Base-by-base conservation (phyloP, 2,113 vertebrate genomes). In the Ictidomys tridecemlineatus region DNA sequence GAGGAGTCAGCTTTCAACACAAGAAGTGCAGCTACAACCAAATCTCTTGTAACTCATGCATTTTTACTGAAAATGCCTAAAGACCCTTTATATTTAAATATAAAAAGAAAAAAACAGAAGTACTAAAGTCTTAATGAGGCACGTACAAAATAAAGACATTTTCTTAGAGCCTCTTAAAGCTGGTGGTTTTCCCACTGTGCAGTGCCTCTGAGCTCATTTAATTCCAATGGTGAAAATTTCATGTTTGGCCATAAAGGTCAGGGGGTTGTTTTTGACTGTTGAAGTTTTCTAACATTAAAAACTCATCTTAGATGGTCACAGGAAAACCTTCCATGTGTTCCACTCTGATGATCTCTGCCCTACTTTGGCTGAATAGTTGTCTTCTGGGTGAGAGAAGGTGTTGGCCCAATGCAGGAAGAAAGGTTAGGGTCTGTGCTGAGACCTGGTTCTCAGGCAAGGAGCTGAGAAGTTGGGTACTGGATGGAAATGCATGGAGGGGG, bases 71-170 rank as follows among this genome's bases (percentile, higher is more conserved):
- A 53, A 61, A 89, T 70, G 48, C 22, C 91, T 42, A 90, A 93
- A 6, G 37, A 82, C 53, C 26, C 7, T 56, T 95, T 93, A 61
- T 69, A 82, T 53, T 85, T 85, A 67, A 45, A 72, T 53, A 16
- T 53, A 53, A 53, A 53, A 53, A 53, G 51, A 53, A 53, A 53
- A 53, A 85, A 79, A 8, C 42, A 94, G 63, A 76, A 78, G 13
- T 93, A 48, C 80, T 80, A 82, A 48, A 74, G 24, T 85, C 65
- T 76, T 86, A 85, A 89, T 80, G 93, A 95, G 45, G 56, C 73
- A 79, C 67, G 72, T 18, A 70, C 61, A 65, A 77, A 88, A 72
- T 9, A 58, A 17, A 39, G 39, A 39, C 18, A 3, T 70, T 93
- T 89, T 63, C 69, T 82, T 48, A 70, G 42, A 82, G 18, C 8